A percentile compares a stretch with the other conserved stretches of the same genome.
Conservation (phyloP, 1,140 invertebrate genomes). For the Cyclargus thomasi region DNA sequence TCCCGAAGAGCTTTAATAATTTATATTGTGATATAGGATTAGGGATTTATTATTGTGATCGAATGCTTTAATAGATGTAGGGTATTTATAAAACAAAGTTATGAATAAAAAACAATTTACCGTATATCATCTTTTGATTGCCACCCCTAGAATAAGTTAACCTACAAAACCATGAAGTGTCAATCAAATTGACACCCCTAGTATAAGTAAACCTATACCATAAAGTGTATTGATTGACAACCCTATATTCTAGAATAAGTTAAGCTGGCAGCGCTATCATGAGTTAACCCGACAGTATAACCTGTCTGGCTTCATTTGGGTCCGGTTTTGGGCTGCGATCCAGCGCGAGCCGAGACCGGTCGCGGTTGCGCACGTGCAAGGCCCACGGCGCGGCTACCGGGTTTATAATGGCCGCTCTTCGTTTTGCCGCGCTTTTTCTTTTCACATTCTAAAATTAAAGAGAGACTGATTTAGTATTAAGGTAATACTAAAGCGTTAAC, state of each 20-base stretch:
- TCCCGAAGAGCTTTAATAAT: slow-evolving; percentile 66
- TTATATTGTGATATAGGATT: slow-evolving; percentile 57
- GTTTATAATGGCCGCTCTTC: slow-evolving; percentile 48
- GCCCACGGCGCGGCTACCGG: slow-evolving; percentile 58
- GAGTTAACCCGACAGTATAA: no score
- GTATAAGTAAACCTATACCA: no score
- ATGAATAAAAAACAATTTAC: slow-evolving; percentile 13
- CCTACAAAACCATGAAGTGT: no score
- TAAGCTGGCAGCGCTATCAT: no score
- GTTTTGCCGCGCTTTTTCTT: slow-evolving; percentile 12
- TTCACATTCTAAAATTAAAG: not conserved
- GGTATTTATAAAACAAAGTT: slow-evolving; percentile 19
- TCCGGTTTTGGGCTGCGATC: not conserved
- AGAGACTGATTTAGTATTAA: not conserved
- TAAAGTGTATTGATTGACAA: no score
- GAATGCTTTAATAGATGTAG: slow-evolving; percentile 66
- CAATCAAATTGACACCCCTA: no score
- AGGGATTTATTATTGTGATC: slow-evolving; percentile 54
- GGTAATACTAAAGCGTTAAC: not conserved
- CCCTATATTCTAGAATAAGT: no score
- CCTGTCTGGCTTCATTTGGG: not conserved
- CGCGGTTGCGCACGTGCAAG: slow-evolving; percentile 54
- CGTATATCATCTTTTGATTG: slow-evolving; percentile 6
- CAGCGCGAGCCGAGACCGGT: slow-evolving; percentile 33
- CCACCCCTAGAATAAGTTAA: not conserved